phyloP scores from a whole-genome alignment of 2,797 vertebrate genomes.

The Ctenopoma kingsleyae region DNA sequence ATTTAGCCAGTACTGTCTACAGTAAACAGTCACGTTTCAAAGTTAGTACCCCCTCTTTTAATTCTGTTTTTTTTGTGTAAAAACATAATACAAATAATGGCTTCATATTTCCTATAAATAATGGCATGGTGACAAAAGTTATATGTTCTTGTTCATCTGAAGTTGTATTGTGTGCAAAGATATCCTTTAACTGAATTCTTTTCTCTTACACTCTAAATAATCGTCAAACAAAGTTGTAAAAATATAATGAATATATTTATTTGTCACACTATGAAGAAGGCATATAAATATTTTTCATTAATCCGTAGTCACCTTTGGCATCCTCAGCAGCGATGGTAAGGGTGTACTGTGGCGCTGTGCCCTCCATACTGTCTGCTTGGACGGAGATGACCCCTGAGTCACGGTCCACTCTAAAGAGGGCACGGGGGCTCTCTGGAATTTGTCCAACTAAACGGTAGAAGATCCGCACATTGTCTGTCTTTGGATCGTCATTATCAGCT shows the following conservation, averaged over 20 bases:
- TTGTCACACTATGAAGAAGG: not conserved
- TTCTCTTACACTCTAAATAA: not conserved
- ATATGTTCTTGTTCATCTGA: no score
- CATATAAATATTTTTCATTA: not conserved
- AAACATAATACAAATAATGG: no score
- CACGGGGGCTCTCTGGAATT: constrained; percentile 85
- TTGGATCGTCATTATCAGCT: constrained; percentile 87
- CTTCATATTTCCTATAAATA: no score
- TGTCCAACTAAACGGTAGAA: constrained; percentile 84
- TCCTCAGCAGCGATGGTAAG: constrained; percentile 86
- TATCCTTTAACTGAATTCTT: not conserved
- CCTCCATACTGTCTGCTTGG: constrained; percentile 83
- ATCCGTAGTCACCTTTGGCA: constrained; percentile 80
- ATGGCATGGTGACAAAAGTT: no score
- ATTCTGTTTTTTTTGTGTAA: no score
- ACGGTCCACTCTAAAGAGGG: constrained; percentile 84
- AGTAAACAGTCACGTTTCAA: not conserved
- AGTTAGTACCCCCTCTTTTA: no score
- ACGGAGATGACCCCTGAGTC: constrained; percentile 83
- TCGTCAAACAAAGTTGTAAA: no score
- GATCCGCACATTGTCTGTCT: constrained; percentile 86
- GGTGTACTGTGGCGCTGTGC: constrained; percentile 83
- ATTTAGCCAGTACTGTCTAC: not conserved
- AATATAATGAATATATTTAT: no score
- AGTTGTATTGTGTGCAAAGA: not conserved